Base-by-base conservation (phyloP, 1,140 invertebrate species). In the Panulirus ornatus region DNA sequence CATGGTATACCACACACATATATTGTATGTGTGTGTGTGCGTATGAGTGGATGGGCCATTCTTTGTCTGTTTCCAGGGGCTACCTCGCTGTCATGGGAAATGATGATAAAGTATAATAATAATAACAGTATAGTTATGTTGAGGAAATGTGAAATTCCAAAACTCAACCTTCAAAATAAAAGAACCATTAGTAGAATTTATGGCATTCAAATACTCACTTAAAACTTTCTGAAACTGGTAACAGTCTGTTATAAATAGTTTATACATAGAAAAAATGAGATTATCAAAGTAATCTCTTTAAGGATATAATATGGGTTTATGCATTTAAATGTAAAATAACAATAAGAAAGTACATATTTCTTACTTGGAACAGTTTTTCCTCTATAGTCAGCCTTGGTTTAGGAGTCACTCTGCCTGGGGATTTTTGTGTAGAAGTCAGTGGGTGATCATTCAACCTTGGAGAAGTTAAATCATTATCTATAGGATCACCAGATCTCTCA, bases 351-450 rank as follows among this genome's bases (percentile, higher is more conserved):
- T 54, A 81, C 42, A 63, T 8, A 71, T 70, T 27, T 71, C 40
- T 27, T 76, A 86, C 83, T 63, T 84, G 83, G 9, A 84, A 84
- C 22, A 84, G 2, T 47, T 73, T 84, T 27, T 84, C 83, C 19
- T 84, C 66, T 27, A 84, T 44, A 14, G 63, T 84, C 22, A 84
- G 66, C 30, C 83, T 73, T 44, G 63, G 40, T 22, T 47, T 84
- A 16, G 83, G 63, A 36, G 66, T 30, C 51, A 30, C 16, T 30
- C 66, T 47, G 27, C 40, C 51, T 30, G 83, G 83, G 44, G 83
- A 84, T 27, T 27, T 78, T 30, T 78, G 75, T 1, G 40, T 44
- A 36, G 75, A 47, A 47, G 75, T 78, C 40, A 78, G 3, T n/a
- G 22, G 1, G 16, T 8, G 9, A 75, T 36, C 40, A n/a, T 1